These are phyloP conservation scores for Parazoanthus atlanticus DNA, from an alignment of 92 coral and sea anemone species.

Conservation along the genomic window DNA sequence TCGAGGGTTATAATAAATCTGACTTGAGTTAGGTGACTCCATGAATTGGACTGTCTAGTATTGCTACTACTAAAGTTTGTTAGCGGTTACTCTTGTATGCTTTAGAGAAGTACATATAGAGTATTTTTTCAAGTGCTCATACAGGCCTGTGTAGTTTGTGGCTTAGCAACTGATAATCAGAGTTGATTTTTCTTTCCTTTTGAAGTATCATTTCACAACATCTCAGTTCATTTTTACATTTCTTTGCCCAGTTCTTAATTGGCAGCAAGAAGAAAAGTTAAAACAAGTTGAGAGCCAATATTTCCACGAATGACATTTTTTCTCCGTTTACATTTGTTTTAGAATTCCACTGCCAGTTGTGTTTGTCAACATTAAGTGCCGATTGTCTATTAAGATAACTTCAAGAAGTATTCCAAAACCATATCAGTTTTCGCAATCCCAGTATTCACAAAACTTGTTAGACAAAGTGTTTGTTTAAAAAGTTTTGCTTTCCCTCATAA, in stretches of 20 bases:
- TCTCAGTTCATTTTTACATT: background rate
- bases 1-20: too few species aligned
- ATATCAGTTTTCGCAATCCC: too few species aligned
- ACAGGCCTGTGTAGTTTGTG: background rate
- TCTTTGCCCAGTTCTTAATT: background rate
- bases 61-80: background rate
- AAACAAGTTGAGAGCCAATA: background rate
- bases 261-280: too few species aligned
- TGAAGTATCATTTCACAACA: background rate
- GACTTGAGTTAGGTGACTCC: too few species aligned
- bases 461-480: background rate
- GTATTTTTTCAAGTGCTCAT: background rate
- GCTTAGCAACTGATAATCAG: background rate
- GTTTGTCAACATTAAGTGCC: background rate
- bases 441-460: background rate
- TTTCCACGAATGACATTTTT: background rate
- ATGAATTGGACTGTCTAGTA: background rate
- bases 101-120: background rate
- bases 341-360: background rate
- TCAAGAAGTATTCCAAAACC: background rate
- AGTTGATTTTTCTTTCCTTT: background rate
- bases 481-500: background rate
- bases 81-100: background rate
- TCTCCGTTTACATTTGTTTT: too few species aligned
- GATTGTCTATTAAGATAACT: too few species aligned